Percentiles rank a stretch among this genome's conserved stretches.
These are phyloP conservation scores for Chironomus riparius DNA, from an alignment of 2,888 invertebrate genomes.

Conservation along the genomic window DNA sequence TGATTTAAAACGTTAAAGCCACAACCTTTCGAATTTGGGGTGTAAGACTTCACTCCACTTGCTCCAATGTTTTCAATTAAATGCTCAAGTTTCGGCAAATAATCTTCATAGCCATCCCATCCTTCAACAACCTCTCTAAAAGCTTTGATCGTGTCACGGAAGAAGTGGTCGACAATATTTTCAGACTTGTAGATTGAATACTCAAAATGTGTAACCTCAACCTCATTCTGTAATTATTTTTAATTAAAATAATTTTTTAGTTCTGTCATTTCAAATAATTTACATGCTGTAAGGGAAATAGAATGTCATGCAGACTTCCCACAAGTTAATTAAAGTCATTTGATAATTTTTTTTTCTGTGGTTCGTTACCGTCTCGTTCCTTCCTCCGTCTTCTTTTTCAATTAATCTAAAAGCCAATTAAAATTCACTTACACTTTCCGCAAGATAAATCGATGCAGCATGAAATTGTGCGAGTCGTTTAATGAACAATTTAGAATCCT, in stretches of 20 bases:
- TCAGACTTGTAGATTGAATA: not conserved
- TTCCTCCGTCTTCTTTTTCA: not conserved
- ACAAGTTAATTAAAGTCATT: no score
- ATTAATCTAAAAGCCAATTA: not conserved
- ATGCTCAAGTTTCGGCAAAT: not conserved
- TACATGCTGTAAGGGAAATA: not conserved
- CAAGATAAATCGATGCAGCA: constrained; percentile 16
- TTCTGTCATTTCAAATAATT: not conserved
- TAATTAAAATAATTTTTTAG: not conserved
- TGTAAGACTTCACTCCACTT: not conserved
- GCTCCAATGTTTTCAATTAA: not conserved
- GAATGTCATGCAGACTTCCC: not conserved
- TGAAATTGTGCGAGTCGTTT: constrained; percentile 7
- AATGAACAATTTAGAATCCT: not conserved
- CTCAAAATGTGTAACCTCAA: not conserved
- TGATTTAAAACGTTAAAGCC: constrained; percentile 20
- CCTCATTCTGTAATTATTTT: not conserved
- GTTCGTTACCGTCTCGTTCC: no score
- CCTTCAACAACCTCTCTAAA: not conserved
- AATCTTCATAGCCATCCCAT: not conserved
- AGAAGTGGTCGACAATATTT: not conserved
- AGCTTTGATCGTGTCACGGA: not conserved
- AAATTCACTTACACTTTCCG: not conserved
- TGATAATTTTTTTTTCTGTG: no score
- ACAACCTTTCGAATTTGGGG: not conserved